Evolutionary conservation across 2,113 vertebrate species (phyloP), one percentile per base, ranked within the genome.

Genomic region (Hemichromis elongatus): DNA sequence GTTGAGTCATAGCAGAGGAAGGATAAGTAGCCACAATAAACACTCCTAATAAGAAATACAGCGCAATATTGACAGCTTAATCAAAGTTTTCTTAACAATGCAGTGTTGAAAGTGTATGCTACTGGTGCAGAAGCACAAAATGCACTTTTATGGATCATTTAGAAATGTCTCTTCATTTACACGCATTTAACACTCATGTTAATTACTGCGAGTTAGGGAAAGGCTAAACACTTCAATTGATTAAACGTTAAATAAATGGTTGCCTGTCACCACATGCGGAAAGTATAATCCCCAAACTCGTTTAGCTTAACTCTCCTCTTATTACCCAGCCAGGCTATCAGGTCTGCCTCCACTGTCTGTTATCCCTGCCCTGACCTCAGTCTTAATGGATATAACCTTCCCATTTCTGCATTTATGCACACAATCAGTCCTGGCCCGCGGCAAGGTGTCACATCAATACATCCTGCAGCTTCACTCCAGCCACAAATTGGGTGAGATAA

Each of bases 1-100:
- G 88, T 86, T 94, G 93, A 93, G 91, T 94, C 93, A 94, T 82
- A 86, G 88, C 91, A 91, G 89, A 92, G 89, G 89, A 90, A 87
- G 86, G 87, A 92, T 84, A 88, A 80, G 88, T 87, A 77, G 77
- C 81, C 83, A 86, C 81, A 92, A 92, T 88, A 92, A 87, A 84
- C 79, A 6, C 40, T 59, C 4, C n/a, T 52, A 47, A 80, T 59
- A 30, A 85, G 33, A 61, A 85, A 45, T 57, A 81, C 61, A 81
- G 21, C 79, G 77, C 61, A 70, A 77, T 19, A 52, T 6, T 77
- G 63, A 82, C 55, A 68, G 82, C 63, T 77, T 18, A 86, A 80
- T 86, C 6, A 70, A 88, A 63, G 45, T 78, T 89, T 16, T 63
- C 47, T 80, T 61, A 50, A 83, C 79, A 86, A 54, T 54, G 52